phyloP scores from a whole-genome alignment of 1,140 invertebrate genomes.

The Panulirus ornatus region DNA sequence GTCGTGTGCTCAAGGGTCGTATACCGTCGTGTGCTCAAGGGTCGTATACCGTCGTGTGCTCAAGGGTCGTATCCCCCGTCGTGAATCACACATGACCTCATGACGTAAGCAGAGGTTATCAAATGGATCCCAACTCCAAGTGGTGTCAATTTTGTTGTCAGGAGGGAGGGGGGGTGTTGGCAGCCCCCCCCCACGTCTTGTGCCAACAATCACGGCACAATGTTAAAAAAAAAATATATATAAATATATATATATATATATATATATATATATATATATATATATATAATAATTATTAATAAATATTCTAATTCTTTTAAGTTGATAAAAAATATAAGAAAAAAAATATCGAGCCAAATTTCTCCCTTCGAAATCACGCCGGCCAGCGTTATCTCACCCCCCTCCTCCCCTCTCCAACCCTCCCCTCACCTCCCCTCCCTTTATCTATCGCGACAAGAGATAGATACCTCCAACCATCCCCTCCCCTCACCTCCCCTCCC shows the following conservation, averaged over 20 bases:
- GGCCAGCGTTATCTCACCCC: neutral
- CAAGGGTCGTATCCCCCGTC: too few relatives aligned
- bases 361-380: neutral
- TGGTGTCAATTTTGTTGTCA: too few relatives aligned
- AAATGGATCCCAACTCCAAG: too few relatives aligned
- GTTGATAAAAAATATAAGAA: conserved; percentile 7
- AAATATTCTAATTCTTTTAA: neutral
- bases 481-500: neutral
- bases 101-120: too few relatives aligned
- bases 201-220: too few relatives aligned
- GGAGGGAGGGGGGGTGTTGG: too few relatives aligned
- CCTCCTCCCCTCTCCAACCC: neutral
- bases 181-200: too few relatives aligned
- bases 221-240: neutral
- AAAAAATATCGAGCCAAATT: neutral
- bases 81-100: too few relatives aligned
- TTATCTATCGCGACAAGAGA: neutral
- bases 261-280: conserved; percentile 18
- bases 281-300: conserved; percentile 29
- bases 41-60: too few relatives aligned
- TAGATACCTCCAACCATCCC: neutral
- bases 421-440: neutral
- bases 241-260: conserved; percentile 14
- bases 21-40: too few relatives aligned
- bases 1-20: too few relatives aligned